Conservation (phyloP, 2,888 invertebrate genomes). For the Nudaria mundana region DNA sequence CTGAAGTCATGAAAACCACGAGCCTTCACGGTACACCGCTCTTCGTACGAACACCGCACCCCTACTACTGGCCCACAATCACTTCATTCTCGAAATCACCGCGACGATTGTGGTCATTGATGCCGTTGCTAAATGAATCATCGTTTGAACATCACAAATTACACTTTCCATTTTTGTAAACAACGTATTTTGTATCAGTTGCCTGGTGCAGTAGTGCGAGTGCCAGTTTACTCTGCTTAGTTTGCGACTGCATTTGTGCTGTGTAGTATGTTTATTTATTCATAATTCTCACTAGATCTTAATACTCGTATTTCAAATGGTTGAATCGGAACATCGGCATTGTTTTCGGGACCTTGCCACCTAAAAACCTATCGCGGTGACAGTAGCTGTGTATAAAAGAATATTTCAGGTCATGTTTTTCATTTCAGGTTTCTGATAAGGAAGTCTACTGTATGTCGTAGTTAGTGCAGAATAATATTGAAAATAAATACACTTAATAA, state of each 20-base stretch:
- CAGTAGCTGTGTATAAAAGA: too few relatives aligned
- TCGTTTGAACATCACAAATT: constrained; percentile 10
- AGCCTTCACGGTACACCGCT: constrained; percentile 51
- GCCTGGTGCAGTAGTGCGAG: not conserved
- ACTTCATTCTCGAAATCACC: constrained; percentile 16
- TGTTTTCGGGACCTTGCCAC: too few relatives aligned
- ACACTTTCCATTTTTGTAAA: constrained; percentile 16
- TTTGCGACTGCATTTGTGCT: too few relatives aligned
- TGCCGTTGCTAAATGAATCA: constrained; percentile 17
- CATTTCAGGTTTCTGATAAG: too few relatives aligned
- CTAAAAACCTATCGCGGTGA: too few relatives aligned
- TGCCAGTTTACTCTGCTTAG: too few relatives aligned
- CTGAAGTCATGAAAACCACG: constrained; percentile 37
- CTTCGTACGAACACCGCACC: constrained; percentile 25
- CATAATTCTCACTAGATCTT: not conserved
- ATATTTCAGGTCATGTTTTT: too few relatives aligned
- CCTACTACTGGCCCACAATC: constrained; percentile 3
- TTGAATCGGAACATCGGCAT: too few relatives aligned
- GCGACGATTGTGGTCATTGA: constrained; percentile 17
- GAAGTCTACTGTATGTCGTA: too few relatives aligned
- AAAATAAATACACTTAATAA: too few relatives aligned
- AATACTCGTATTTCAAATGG: too few relatives aligned
- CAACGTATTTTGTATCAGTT: not conserved
- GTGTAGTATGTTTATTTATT: not conserved
- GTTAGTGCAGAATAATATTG: too few relatives aligned